These are phyloP conservation scores for Athetis lepigone DNA, from an alignment of 2,888 invertebrate species.

Conservation along the genomic window DNA sequence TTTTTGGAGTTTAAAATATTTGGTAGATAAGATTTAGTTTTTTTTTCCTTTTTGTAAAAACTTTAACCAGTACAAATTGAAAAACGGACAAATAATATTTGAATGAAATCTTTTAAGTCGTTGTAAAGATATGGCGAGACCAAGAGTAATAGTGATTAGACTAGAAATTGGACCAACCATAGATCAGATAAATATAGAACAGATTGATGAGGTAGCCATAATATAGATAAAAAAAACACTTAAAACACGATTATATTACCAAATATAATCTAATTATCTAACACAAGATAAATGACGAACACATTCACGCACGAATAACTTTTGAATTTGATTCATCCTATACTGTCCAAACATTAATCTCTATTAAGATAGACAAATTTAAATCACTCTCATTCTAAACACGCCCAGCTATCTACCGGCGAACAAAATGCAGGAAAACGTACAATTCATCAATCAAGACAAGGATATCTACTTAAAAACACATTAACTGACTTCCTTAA, in stretches of 20 bases:
- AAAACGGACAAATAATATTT: too few relatives aligned
- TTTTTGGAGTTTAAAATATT: too few relatives aligned
- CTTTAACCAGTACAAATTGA: too few relatives aligned
- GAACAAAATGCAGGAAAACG: constrained; percentile 76
- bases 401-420: constrained; percentile 73
- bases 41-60: too few relatives aligned
- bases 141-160: too few relatives aligned
- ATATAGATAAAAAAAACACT: too few relatives aligned
- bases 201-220: too few relatives aligned
- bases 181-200: too few relatives aligned
- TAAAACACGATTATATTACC: neutral
- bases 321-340: constrained; percentile 17
- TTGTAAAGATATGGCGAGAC: too few relatives aligned
- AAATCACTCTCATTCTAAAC: constrained; percentile 78
- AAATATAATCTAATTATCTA: constrained; percentile 20
- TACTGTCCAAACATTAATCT: constrained; percentile 78
- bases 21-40: too few relatives aligned
- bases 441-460: constrained; percentile 87
- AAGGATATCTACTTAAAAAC: constrained; percentile 87
- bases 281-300: constrained; percentile 33
- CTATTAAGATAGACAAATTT: constrained; percentile 84
- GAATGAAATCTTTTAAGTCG: too few relatives aligned
- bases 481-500: constrained; percentile 80
- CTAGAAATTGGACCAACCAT: too few relatives aligned
- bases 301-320: constrained; percentile 14